These are phyloP conservation scores for Drosophila paramelanica DNA, from an alignment of 2,888 invertebrate genomes.

Conservation along the genomic window DNA sequence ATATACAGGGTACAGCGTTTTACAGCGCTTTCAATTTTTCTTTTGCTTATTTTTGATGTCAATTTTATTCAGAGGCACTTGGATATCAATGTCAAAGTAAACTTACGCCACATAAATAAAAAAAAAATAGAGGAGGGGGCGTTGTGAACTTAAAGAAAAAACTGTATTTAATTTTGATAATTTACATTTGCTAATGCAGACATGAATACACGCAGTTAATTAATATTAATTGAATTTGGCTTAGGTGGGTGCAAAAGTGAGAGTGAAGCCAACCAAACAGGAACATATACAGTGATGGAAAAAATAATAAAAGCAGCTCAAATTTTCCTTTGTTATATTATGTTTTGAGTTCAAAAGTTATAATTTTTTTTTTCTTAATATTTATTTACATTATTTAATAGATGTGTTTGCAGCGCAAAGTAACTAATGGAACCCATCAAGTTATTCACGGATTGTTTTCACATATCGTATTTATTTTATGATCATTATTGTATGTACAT, in stretches of 20 bases:
- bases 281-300: too few species aligned
- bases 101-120: neutral
- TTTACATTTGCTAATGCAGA: neutral
- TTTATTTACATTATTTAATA: too few species aligned
- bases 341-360: too few species aligned
- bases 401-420: too few species aligned
- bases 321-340: too few species aligned
- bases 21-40: constrained; percentile 1
- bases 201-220: constrained; percentile 22
- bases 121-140: neutral
- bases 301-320: too few species aligned
- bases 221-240: constrained; percentile 42
- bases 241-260: constrained; percentile 57
- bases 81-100: neutral
- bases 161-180: too few species aligned
- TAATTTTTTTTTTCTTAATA: too few species aligned
- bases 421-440: too few species aligned
- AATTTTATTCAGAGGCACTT: constrained; percentile 18
- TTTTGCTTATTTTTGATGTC: constrained; percentile 5
- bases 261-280: constrained; percentile 30
- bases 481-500: constrained; percentile 10
- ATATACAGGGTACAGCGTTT: neutral
- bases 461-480: too few species aligned
- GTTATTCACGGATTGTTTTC: too few species aligned
- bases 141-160: neutral